Base-by-base conservation (phyloP, 2,113 vertebrate species). In the Carollia perspicillata region DNA sequence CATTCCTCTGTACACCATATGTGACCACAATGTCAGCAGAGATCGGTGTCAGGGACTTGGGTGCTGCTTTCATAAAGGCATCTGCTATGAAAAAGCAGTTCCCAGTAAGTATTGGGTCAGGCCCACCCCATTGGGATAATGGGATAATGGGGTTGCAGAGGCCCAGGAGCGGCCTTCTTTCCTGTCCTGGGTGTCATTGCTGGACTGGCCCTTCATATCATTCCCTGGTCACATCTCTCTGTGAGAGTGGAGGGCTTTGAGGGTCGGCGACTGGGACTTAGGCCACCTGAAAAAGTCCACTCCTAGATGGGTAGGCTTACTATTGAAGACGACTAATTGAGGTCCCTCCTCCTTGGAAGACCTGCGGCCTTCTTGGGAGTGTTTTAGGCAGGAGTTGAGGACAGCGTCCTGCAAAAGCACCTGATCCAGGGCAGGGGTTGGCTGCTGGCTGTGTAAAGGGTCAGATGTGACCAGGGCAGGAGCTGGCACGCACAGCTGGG, bases 21-120 rank as follows among this genome's bases (percentile, higher is more conserved):
- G 97, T 9, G 75, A 95, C 58, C 60, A 97, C 84, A 98, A 97
- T 1, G 18, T 97, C 80, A 74, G 95, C 96, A 93, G 96, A 71
- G 75, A 95, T 51, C 83, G 58, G 7, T 97, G 89, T 37, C 49
- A 95, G 85, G 94, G 94, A 14, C 88, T 16, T 1, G 94, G 97
- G 17, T 97, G 95, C 74, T 95, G 96, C 35, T 98, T 95, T 66
- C 96, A 33, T 12, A 90, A 96, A n/a, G 12, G 87, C 23, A 40
- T 95, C 63, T 96, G 95, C 95, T 97, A 97, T 0, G 75, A 93
- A 40, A 98, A 98, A 89, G 93, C 42, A 0, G 2, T 97, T 26
- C 94, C 96, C 28, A 4, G 94, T 95, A 26, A 97, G 69, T 94
- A 35, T 10, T 1, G 0, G 0, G 10, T 40, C 0, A 0, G 3